phyloP scores from a whole-genome alignment of 2,888 invertebrate genomes.

The Apotomis capreana region DNA sequence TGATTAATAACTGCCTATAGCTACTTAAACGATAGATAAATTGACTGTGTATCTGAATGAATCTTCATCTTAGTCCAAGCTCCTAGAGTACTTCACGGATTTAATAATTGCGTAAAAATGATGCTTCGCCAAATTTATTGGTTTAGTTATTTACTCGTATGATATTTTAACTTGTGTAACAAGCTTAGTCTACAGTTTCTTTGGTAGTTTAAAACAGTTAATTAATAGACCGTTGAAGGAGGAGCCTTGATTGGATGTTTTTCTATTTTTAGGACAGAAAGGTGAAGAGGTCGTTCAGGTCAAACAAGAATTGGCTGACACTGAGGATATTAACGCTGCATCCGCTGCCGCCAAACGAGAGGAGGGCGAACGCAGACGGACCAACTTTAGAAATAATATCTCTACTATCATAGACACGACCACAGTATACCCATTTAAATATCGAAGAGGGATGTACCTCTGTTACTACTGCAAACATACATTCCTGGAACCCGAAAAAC shows the following conservation, averaged over 20 bases:
- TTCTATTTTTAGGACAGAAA: conserved; percentile 81
- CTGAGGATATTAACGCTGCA: conserved; percentile 48
- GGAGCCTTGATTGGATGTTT: conserved; percentile 71
- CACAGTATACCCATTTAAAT: conserved; percentile 77
- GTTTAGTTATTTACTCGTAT: neutral
- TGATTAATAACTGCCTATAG: neutral
- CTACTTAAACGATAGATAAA: neutral
- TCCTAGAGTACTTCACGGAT: neutral
- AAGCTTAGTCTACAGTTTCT: conserved; percentile 1
- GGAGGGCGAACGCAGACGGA: conserved; percentile 62
- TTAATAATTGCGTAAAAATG: neutral
- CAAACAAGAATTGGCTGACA: conserved; percentile 62
- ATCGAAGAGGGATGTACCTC: conserved; percentile 72
- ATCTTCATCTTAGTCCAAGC: conserved; percentile 14
- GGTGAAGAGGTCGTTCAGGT: conserved; percentile 56
- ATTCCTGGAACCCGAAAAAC: conserved; percentile 72
- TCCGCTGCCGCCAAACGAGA: conserved; percentile 44
- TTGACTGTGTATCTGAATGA: conserved; percentile 3
- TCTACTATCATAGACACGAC: conserved; percentile 65
- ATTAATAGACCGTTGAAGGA: conserved; percentile 47
- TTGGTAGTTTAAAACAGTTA: conserved; percentile 2
- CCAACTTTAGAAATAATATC: conserved; percentile 72
- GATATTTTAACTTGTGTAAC: neutral
- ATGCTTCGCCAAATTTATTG: neutral
- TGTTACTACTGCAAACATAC: conserved; percentile 74